Percentiles rank a stretch among this genome's conserved stretches.
Conservation (phyloP, 2,888 invertebrate species). For the Galerucella nymphaeae region DNA sequence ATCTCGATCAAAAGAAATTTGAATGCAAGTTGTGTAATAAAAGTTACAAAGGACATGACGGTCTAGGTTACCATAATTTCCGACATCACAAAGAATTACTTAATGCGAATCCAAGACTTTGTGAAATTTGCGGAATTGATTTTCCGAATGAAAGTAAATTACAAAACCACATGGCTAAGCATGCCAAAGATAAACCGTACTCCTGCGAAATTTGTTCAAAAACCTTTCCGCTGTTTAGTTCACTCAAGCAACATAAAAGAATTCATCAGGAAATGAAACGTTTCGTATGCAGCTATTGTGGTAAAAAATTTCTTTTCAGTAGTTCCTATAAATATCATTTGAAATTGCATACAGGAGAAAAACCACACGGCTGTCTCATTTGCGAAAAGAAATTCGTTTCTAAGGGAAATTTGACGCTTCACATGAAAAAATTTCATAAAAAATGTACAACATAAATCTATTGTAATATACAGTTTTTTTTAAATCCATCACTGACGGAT, state of each 20-base stretch:
- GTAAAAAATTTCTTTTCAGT: constrained; percentile 34
- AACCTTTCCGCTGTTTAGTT: constrained; percentile 38
- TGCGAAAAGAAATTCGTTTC: constrained; percentile 65
- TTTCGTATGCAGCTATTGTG: constrained; percentile 49
- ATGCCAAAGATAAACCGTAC: constrained; percentile 52
- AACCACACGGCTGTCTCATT: constrained; percentile 39
- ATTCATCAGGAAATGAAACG: constrained; percentile 51
- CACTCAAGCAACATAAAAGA: constrained; percentile 47
- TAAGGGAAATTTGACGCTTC: constrained; percentile 38
- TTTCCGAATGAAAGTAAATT: constrained; percentile 42
- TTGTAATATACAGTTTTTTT: too few species aligned
- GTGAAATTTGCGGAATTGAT: constrained; percentile 63
- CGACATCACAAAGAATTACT: constrained; percentile 48
- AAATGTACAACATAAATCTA: not conserved
- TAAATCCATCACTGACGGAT: too few species aligned
- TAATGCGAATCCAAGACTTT: constrained; percentile 63
- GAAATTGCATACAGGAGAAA: constrained; percentile 48
- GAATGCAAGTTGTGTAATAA: constrained; percentile 54
- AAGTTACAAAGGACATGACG: constrained; percentile 50
- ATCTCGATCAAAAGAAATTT: constrained; percentile 62
- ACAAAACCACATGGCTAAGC: constrained; percentile 47
- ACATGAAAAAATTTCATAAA: constrained; percentile 42
- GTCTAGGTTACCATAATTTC: constrained; percentile 56
- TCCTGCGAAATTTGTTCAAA: constrained; percentile 44
- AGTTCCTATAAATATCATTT: constrained; percentile 47